phyloP scores from a whole-genome alignment of 2,797 vertebrate species.

The Enoplosus armatus region DNA sequence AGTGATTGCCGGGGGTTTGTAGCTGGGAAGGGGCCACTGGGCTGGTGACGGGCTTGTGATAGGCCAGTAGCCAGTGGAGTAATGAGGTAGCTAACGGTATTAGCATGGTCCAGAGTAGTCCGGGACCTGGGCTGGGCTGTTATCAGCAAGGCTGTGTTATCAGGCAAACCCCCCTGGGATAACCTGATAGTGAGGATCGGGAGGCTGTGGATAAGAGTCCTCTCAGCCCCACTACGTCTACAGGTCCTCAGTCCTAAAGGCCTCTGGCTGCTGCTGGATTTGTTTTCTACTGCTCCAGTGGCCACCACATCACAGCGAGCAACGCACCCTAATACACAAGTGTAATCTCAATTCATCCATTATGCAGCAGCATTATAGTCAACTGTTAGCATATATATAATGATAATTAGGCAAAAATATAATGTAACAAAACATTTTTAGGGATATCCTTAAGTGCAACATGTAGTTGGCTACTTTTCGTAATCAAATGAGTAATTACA shows the following conservation, averaged over 20 bases:
- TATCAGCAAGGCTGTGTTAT: conserved; percentile 79
- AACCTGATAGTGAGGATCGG: conserved; percentile 72
- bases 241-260: conserved; percentile 38
- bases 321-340: conserved; percentile 59
- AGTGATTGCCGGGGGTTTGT: conserved; percentile 60
- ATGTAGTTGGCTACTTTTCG: background rate
- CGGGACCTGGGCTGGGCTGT: conserved; percentile 64
- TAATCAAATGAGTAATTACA: background rate
- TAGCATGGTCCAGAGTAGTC: conserved; percentile 62
- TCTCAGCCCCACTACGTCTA: conserved; percentile 73
- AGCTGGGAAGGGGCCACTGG: conserved; percentile 69
- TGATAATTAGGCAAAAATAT: background rate
- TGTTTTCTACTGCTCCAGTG: conserved; percentile 50
- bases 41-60: conserved; percentile 71
- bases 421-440: background rate
- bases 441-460: background rate
- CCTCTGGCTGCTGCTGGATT: conserved; percentile 53
- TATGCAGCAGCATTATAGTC: background rate
- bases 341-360: conserved; percentile 22
- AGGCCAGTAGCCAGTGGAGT: conserved; percentile 79
- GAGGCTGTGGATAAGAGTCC: conserved; percentile 75
- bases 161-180: conserved; percentile 76
- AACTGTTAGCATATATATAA: background rate
- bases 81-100: conserved; percentile 77
- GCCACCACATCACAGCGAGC: conserved; percentile 29